These are phyloP conservation scores for Venturia canescens DNA, from an alignment of 1,140 invertebrate species.

Conservation along the genomic window DNA sequence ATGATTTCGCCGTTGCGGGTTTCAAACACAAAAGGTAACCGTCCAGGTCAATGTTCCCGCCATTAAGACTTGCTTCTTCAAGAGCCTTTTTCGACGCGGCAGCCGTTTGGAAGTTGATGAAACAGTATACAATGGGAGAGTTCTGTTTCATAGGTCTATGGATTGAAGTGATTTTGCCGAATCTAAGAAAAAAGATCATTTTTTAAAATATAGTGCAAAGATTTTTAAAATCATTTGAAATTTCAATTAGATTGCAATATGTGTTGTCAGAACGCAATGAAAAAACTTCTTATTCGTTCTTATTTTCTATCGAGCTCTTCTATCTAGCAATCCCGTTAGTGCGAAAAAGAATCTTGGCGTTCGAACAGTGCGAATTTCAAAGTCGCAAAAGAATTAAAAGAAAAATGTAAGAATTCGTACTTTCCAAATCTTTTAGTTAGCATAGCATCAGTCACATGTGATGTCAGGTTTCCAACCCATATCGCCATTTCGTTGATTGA, in stretches of 20 bases:
- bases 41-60: neutral
- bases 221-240: too few relatives aligned
- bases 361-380: neutral
- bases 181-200: constrained; percentile 39
- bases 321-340: too few relatives aligned
- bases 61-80: neutral
- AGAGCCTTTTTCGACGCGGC: constrained; percentile 11
- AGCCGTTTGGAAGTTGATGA: constrained; percentile 28
- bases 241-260: too few relatives aligned
- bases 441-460: neutral
- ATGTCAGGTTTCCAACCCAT: constrained; percentile 24
- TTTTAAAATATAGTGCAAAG: too few relatives aligned
- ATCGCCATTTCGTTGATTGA: constrained; percentile 27
- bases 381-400: neutral
- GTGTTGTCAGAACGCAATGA: too few relatives aligned
- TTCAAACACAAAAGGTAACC: neutral
- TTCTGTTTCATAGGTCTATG: neutral
- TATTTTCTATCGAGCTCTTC: too few relatives aligned
- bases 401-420: constrained; percentile 4
- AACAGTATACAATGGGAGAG: too few relatives aligned
- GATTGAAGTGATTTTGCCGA: constrained; percentile 29
- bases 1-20: neutral
- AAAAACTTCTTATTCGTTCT: too few relatives aligned
- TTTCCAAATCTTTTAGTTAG: constrained; percentile 24
- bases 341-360: neutral